Evolutionary conservation across 1,140 invertebrate species (phyloP).

Genomic region (Sycobia sp.): DNA sequence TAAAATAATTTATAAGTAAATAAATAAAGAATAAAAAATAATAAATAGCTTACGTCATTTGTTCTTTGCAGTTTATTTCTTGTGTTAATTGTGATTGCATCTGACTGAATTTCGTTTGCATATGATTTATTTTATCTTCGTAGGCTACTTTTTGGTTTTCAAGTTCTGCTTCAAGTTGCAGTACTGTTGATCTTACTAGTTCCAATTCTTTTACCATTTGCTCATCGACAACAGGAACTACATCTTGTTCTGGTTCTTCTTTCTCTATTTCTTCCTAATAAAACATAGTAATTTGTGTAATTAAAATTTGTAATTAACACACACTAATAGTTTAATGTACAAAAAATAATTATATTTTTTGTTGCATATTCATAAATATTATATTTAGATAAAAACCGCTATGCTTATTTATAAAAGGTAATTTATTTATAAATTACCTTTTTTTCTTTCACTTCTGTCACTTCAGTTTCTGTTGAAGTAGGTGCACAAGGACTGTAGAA

Average conservation of each 20-base stretch:
- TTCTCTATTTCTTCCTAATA: conserved; percentile 44
- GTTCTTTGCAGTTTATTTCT: conserved; percentile 53
- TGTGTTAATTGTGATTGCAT: conserved; percentile 55
- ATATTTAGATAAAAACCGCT: conserved; percentile 3
- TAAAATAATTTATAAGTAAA: too few relatives aligned
- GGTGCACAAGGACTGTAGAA: conserved; percentile 53
- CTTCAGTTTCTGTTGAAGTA: conserved; percentile 40
- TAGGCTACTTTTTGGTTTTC: conserved; percentile 48
- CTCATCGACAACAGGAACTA: conserved; percentile 44
- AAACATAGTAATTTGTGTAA: conserved; percentile 11
- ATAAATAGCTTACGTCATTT: conserved; percentile 53
- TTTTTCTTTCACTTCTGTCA: conserved; percentile 39
- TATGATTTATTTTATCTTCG: conserved; percentile 42
- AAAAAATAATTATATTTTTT: conserved; percentile 7
- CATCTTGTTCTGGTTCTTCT: conserved; percentile 38
- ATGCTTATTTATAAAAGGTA: not conserved
- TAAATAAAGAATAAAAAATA: too few relatives aligned
- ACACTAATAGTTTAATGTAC: too few relatives aligned
- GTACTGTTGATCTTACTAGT: conserved; percentile 47
- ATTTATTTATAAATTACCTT: conserved; percentile 42
- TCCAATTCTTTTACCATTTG: conserved; percentile 56
- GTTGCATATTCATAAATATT: not conserved
- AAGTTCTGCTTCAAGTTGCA: conserved; percentile 52
- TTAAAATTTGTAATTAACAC: too few relatives aligned
- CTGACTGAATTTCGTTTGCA: conserved; percentile 51